phyloP scores from a whole-genome alignment of 2,888 invertebrate genomes.

The Cheiracanthium punctorium region DNA sequence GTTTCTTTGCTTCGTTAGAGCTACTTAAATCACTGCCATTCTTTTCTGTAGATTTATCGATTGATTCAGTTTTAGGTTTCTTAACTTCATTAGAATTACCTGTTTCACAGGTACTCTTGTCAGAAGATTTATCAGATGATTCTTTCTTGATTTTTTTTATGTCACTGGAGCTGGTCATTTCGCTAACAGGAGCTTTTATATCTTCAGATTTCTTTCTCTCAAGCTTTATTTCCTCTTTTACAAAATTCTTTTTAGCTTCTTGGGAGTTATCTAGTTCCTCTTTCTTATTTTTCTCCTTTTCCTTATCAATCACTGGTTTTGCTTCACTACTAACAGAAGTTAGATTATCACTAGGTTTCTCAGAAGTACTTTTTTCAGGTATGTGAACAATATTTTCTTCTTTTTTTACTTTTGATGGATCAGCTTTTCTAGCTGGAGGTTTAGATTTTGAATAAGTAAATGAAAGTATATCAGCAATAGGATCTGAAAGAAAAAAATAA shows the following conservation, averaged over 20 bases:
- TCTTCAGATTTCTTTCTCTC: slow-evolving; percentile 44
- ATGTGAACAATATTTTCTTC: neutral
- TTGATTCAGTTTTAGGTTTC: too few relatives aligned
- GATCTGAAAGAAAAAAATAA: slow-evolving; percentile 50
- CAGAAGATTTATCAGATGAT: too few relatives aligned
- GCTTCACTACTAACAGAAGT: neutral
- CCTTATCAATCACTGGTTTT: slow-evolving; percentile 52
- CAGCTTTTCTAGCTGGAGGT: slow-evolving; percentile 2
- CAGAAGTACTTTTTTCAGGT: slow-evolving; percentile 73
- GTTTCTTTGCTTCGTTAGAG: too few relatives aligned
- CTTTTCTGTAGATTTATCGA: too few relatives aligned
- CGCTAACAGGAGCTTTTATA: slow-evolving; percentile 14
- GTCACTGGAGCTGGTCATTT: too few relatives aligned
- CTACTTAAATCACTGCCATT: too few relatives aligned
- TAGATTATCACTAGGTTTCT: neutral
- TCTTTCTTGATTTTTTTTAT: too few relatives aligned
- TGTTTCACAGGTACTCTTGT: too few relatives aligned
- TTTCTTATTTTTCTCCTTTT: slow-evolving; percentile 27
- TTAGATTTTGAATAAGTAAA: slow-evolving; percentile 56
- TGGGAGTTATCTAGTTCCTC: slow-evolving; percentile 25
- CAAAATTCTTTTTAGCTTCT: slow-evolving; percentile 27
- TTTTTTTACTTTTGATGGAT: neutral
- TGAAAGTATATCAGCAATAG: slow-evolving; percentile 49
- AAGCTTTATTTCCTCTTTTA: slow-evolving; percentile 30
- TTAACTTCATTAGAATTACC: too few relatives aligned